Conservation (phyloP, 2,888 invertebrate species). For the Chouioia cunea region DNA sequence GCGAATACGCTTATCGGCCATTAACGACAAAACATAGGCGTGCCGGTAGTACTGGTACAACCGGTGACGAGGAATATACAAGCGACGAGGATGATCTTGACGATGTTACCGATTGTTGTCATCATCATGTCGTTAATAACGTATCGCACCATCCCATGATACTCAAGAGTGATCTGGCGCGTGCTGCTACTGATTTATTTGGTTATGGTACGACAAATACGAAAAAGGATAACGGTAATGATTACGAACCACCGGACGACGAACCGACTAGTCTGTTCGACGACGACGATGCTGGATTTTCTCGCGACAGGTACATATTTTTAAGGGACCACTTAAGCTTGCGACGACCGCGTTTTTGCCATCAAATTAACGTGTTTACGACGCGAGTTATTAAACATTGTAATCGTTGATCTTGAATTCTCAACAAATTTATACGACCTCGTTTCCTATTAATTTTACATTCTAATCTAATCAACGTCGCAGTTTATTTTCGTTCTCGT, state of each 20-base stretch:
- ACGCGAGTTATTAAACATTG: too few relatives aligned
- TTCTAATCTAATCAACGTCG: too few relatives aligned
- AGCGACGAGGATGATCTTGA: conserved; percentile 71
- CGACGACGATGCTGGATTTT: conserved; percentile 59
- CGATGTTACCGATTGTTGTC: conserved; percentile 68
- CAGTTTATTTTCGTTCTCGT: too few relatives aligned
- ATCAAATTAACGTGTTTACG: too few relatives aligned
- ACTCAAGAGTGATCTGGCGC: conserved; percentile 62
- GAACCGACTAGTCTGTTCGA: conserved; percentile 69
- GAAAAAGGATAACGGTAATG: conserved; percentile 56
- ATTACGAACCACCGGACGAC: conserved; percentile 66
- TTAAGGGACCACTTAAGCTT: too few relatives aligned
- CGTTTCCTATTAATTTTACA: too few relatives aligned
- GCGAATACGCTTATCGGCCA: conserved; percentile 63
- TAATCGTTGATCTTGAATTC: too few relatives aligned
- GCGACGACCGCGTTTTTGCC: too few relatives aligned
- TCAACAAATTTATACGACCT: too few relatives aligned
- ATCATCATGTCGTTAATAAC: conserved; percentile 10
- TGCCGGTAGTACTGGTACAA: conserved; percentile 70
- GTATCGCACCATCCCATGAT: conserved; percentile 59
- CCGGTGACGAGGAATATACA: conserved; percentile 72
- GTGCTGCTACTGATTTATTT: conserved; percentile 63
- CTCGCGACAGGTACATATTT: conserved; percentile 53
- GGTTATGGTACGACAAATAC: conserved; percentile 55
- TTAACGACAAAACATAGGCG: conserved; percentile 63